Base-by-base conservation (phyloP, 2,113 vertebrate species). In the Pyrgilauda ruficollis region DNA sequence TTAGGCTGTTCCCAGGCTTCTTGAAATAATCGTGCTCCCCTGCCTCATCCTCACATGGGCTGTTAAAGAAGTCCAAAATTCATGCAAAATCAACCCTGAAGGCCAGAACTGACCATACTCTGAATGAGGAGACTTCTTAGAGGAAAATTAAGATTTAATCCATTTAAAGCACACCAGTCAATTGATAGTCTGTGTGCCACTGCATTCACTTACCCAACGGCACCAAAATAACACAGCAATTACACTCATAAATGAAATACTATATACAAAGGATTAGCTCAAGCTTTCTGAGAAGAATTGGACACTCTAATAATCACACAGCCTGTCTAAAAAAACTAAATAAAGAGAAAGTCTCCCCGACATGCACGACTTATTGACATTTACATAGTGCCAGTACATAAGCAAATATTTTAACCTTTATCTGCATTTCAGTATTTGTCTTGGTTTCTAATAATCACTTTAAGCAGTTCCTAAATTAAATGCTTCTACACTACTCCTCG, bases 131-230 rank as follows among this genome's bases (percentile, higher is more conserved):
- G 28, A 50, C 15, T 49, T 63, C 72, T 59, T 68, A 44, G 68
- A 85, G 67, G 56, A 75, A 90, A 86, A 70, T 85, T 50, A 74
- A 78, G 66, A 93, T 88, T 83, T 93, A 93, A 88, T 83, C 50
- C 47, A 59, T 74, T 89, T 89, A 56, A 63, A 79, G 37, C 20
- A 69, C 13, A 7, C 49, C 68, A 81, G 35, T 70, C 62, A 82
- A 89, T 61, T 91, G 69, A 89, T n/a, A 89, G 49, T 26, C 78
- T 85, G 24, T 74, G 77, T 86, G 72, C 39, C 39, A 44, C 50
- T 7, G 24, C 74, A 50, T 59, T 88, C 64, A 50, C 35, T 85
- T 90, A 83, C 21, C 82, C 93, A 81, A 81, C 3, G 9, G 70
- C 62, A 89, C 74, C 35, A 78, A 93, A 84, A 89, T 78, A 88